Conservation (phyloP, 2,113 vertebrate species). For the Struthio camelus region DNA sequence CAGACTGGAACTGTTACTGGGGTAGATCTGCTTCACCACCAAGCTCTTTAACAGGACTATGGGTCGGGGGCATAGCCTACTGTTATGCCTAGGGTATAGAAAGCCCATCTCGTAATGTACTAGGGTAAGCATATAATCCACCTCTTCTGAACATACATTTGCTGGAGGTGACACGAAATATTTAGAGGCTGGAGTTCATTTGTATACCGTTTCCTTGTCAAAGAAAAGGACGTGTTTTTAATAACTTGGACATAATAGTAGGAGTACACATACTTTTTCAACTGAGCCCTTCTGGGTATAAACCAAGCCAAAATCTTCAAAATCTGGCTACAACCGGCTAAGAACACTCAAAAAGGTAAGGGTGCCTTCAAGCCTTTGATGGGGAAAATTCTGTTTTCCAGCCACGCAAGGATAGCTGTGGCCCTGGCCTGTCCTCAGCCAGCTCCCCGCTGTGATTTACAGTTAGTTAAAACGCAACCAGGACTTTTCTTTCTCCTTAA, state of each 20-base stretch:
- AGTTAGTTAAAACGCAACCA: not conserved
- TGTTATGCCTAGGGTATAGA: not conserved
- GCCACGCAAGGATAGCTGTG: not conserved
- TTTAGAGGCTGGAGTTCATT: not conserved
- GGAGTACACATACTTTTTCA: not conserved
- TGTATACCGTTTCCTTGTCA: not conserved
- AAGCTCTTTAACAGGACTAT: rapidly evolving
- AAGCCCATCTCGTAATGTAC: not conserved
- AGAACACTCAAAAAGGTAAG: not conserved
- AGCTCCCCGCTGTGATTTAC: not conserved
- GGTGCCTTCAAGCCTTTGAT: not conserved
- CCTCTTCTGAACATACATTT: rapidly evolving
- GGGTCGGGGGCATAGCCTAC: not conserved
- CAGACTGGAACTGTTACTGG: not conserved
- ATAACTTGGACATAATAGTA: not conserved
- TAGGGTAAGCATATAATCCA: not conserved
- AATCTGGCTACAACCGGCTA: not conserved
- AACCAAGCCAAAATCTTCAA: not conserved
- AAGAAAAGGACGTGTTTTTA: not conserved
- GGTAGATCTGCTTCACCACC: not conserved
- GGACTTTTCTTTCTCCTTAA: not conserved
- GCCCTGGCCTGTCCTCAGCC: too few species aligned
- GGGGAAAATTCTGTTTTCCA: not conserved
- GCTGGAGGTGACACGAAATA: not conserved
- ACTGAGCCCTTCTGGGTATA: not conserved